Conservation (phyloP, 2,797 vertebrate genomes). For the Catostomus latipinnis region DNA sequence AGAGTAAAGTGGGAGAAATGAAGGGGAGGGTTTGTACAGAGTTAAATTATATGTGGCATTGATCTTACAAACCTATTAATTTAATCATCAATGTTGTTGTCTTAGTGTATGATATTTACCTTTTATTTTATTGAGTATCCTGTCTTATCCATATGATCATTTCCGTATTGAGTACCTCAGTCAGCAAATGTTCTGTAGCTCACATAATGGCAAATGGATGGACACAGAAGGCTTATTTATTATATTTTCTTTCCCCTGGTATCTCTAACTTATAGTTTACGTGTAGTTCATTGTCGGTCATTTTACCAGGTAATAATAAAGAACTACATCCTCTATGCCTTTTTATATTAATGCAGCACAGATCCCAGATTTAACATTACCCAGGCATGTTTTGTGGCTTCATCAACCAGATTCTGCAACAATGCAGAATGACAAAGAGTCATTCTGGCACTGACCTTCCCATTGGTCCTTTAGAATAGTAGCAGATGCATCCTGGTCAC, state of each 20-base stretch:
- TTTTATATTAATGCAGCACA: no score
- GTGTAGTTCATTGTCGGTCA: no score
- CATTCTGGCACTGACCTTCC: slow-evolving; percentile 22
- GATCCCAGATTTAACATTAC: not conserved
- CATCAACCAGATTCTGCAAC: not conserved
- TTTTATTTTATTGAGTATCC: not conserved
- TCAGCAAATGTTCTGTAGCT: not conserved
- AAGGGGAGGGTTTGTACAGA: slow-evolving; percentile 20
- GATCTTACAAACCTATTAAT: not conserved
- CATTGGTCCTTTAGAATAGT: slow-evolving; percentile 23
- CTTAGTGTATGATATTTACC: not conserved
- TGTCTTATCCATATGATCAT: not conserved
- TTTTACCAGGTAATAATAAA: no score
- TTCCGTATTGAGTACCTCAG: not conserved
- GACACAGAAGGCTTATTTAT: not conserved
- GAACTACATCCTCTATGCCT: no score
- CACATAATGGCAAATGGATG: not conserved
- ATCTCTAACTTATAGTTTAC: no score
- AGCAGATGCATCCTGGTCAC: slow-evolving; percentile 44
- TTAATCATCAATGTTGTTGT: not conserved
- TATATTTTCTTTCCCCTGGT: not conserved
- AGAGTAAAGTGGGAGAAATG: slow-evolving; percentile 52
- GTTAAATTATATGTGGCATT: no score
- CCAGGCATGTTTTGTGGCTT: not conserved
- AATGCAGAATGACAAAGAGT: not conserved